Percentiles rank a stretch among this genome's conserved stretches.
phyloP scores from a whole-genome alignment of 2,888 invertebrate species.

The Catocala fraxini region DNA sequence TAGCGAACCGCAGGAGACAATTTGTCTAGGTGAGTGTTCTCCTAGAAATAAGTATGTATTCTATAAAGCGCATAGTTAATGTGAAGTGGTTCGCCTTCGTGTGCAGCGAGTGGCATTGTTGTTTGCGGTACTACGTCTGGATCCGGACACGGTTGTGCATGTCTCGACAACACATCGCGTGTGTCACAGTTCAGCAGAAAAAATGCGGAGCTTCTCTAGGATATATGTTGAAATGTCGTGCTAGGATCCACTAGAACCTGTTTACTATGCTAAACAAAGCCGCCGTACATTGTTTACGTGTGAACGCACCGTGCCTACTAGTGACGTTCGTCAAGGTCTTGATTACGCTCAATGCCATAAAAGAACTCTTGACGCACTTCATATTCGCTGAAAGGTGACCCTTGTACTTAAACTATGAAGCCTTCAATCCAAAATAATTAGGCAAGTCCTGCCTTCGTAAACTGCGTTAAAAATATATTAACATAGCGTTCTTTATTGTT shows the following conservation, averaged over 20 bases:
- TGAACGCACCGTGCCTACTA: conserved; percentile 60
- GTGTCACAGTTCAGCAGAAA: conserved; percentile 39
- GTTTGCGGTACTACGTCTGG: conserved; percentile 29
- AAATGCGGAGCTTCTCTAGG: conserved; percentile 75
- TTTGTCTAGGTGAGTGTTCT: too few relatives aligned
- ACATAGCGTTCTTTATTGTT: conserved; percentile 52
- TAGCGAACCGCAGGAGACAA: too few relatives aligned
- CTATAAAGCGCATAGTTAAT: background rate
- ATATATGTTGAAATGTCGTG: conserved; percentile 64
- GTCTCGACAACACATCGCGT: conserved; percentile 50
- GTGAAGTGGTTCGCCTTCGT: conserved; percentile 46
- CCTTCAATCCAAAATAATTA: conserved; percentile 33
- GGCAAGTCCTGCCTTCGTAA: conserved; percentile 61
- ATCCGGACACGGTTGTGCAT: conserved; percentile 49
- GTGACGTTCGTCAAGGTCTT: conserved; percentile 71
- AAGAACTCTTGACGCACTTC: conserved; percentile 25
- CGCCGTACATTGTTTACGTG: conserved; percentile 72
- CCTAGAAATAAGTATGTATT: background rate
- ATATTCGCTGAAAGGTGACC: conserved; percentile 11
- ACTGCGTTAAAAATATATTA: conserved; percentile 64
- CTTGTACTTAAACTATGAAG: conserved; percentile 6
- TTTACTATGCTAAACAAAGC: conserved; percentile 56
- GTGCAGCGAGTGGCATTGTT: conserved; percentile 55
- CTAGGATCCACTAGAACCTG: conserved; percentile 60
- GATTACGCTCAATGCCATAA: conserved; percentile 63